phyloP scores from a whole-genome alignment of 1,140 invertebrate genomes.

The Zaprionus davidi region DNA sequence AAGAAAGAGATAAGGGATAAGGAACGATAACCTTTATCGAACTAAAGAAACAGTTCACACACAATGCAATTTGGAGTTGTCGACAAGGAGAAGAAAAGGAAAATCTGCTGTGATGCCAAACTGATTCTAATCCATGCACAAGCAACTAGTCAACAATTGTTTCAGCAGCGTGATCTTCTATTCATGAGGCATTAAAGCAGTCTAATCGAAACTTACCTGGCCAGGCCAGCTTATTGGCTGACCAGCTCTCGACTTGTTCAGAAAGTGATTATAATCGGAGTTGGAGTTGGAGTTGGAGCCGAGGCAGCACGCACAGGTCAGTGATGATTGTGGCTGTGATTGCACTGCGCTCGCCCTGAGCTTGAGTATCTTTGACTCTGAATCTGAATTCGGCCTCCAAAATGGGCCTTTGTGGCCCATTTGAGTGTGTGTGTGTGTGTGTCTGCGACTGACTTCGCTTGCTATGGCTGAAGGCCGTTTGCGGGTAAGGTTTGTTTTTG shows the following conservation, averaged over 20 bases:
- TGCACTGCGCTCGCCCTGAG: background rate
- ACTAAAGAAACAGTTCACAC: background rate
- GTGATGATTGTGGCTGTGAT: background rate
- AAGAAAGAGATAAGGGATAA: background rate
- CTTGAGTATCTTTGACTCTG: background rate
- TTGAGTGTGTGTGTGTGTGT: background rate
- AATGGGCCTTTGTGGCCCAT: background rate
- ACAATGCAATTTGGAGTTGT: background rate
- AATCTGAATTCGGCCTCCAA: background rate
- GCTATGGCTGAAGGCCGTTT: background rate
- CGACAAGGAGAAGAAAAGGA: background rate
- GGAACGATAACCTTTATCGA: background rate
- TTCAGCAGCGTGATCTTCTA: too few relatives aligned
- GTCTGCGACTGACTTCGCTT: constrained; percentile 7
- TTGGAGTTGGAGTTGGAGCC: background rate
- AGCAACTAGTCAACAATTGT: background rate
- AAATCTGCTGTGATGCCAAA: background rate
- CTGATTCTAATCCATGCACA: background rate
- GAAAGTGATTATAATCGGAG: background rate
- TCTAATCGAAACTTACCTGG: background rate
- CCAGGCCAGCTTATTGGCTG: background rate
- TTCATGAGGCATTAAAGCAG: background rate
- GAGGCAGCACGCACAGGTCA: background rate
- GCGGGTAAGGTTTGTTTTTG: background rate
- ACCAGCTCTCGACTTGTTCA: background rate